Percentiles rank a stretch among this genome's conserved stretches.
These are phyloP conservation scores for Aurelia sp. DNA, from an alignment of 30 jellyfish, hydroid and myxozoan species.

Conservation along the genomic window DNA sequence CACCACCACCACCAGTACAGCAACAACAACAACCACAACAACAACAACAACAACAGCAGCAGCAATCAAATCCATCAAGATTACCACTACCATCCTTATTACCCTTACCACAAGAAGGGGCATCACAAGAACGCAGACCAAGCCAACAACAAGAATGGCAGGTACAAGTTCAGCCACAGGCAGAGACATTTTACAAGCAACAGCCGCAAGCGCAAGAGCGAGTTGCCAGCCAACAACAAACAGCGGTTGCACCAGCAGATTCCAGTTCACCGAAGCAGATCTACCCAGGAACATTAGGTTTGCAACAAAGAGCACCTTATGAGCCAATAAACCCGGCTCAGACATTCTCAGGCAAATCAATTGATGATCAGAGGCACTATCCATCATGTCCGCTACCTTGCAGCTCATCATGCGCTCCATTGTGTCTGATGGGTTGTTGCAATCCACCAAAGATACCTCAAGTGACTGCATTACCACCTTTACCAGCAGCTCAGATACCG, in stretches of 20 bases:
- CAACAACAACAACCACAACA: neutral
- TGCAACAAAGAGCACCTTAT: constrained; percentile 28
- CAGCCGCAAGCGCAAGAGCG: neutral
- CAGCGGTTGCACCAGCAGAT: constrained; percentile 42
- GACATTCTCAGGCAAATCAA: constrained; percentile 52
- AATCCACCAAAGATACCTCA: constrained; percentile 53
- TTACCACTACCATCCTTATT: no score
- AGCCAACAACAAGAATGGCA: no score
- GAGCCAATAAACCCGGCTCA: constrained; percentile 22
- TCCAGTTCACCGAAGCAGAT: constrained; percentile 8
- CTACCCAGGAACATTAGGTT: neutral
- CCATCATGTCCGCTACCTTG: constrained; percentile 87
- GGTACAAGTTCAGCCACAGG: neutral
- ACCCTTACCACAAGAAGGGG: neutral
- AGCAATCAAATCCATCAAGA: neutral
- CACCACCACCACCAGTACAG: constrained; percentile 51
- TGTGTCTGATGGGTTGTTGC: constrained; percentile 52
- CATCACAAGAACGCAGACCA: no score
- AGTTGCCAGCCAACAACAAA: constrained; percentile 9
- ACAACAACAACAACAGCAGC: constrained; percentile 18
- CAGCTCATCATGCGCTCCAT: constrained; percentile 65
- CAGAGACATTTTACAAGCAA: neutral
- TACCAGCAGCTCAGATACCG: constrained; percentile 55
- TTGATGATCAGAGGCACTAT: constrained; percentile 35
- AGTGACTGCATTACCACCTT: constrained; percentile 22